phyloP scores from a whole-genome alignment of 2,888 invertebrate genomes.

The Miltochrista miniata region DNA sequence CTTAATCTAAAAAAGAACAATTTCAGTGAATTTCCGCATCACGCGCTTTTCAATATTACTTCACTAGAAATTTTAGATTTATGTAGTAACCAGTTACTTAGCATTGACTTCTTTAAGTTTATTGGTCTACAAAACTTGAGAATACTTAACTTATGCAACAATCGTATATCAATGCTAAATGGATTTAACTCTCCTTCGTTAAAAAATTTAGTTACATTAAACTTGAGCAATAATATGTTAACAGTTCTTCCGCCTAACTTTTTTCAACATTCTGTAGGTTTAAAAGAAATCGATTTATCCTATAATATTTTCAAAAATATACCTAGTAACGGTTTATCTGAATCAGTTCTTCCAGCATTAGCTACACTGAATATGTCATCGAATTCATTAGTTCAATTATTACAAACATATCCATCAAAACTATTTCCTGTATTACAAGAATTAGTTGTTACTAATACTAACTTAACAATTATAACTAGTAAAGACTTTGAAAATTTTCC shows the following conservation, averaged over 20 bases:
- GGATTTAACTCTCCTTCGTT: conserved; percentile 91
- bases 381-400: conserved; percentile 90
- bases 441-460: conserved; percentile 90
- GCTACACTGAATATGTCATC: conserved; percentile 92
- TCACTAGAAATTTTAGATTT: conserved; percentile 89
- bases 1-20: conserved; percentile 89
- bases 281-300: conserved; percentile 90
- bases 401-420: conserved; percentile 87
- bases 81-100: conserved; percentile 86
- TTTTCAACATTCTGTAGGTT: conserved; percentile 87
- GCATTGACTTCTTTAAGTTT: conserved; percentile 90
- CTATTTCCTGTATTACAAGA: conserved; percentile 92
- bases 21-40: conserved; percentile 91
- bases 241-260: conserved; percentile 92
- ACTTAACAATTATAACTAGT: conserved; percentile 91
- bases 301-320: conserved; percentile 91
- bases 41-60: conserved; percentile 89
- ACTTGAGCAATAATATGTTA: conserved; percentile 89
- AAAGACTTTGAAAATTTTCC: conserved; percentile 94
- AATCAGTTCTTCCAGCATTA: conserved; percentile 88
- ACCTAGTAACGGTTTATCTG: conserved; percentile 89
- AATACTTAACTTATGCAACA: conserved; percentile 89
- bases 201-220: conserved; percentile 88
- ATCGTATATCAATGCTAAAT: conserved; percentile 88
- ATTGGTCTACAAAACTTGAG: conserved; percentile 89